These are phyloP conservation scores for Aphelocoma coerulescens DNA, from an alignment of 2,113 vertebrate genomes.

Conservation along the genomic window DNA sequence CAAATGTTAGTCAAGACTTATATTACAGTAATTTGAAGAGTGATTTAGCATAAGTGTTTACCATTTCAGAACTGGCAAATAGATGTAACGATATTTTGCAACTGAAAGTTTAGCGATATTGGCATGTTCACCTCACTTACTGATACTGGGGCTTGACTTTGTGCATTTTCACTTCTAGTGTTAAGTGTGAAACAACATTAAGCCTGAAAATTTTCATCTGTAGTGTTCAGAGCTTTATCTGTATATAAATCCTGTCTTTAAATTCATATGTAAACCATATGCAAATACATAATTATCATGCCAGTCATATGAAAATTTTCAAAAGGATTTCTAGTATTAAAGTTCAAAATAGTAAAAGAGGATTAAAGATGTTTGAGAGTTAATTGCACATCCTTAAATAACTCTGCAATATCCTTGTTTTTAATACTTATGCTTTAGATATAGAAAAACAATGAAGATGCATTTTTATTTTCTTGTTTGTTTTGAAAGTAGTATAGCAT, in stretches of 20 bases:
- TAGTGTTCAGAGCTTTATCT: not conserved
- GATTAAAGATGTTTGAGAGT: conserved; percentile 14
- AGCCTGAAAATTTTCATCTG: not conserved
- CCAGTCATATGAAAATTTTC: not conserved
- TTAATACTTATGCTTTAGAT: not conserved
- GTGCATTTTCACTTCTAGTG: not conserved
- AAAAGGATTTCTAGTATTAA: not conserved
- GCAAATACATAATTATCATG: not conserved
- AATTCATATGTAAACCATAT: conserved; percentile 1
- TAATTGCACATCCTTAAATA: conserved; percentile 11
- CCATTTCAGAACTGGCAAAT: not conserved
- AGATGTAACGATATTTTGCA: not conserved
- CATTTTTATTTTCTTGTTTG: not conserved
- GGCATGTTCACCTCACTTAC: not conserved
- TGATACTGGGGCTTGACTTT: not conserved
- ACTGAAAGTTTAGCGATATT: not conserved
- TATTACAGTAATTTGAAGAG: not conserved
- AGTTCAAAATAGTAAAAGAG: not conserved
- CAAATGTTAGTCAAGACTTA: not conserved
- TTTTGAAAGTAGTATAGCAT: not conserved
- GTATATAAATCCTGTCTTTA: not conserved
- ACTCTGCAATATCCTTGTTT: conserved; percentile 19
- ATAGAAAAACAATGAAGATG: not conserved
- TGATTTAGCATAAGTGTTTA: not conserved
- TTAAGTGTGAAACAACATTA: not conserved